These are phyloP conservation scores for Molossus alvarezi DNA, from an alignment of 2,797 vertebrate genomes.

Conservation along the genomic window DNA sequence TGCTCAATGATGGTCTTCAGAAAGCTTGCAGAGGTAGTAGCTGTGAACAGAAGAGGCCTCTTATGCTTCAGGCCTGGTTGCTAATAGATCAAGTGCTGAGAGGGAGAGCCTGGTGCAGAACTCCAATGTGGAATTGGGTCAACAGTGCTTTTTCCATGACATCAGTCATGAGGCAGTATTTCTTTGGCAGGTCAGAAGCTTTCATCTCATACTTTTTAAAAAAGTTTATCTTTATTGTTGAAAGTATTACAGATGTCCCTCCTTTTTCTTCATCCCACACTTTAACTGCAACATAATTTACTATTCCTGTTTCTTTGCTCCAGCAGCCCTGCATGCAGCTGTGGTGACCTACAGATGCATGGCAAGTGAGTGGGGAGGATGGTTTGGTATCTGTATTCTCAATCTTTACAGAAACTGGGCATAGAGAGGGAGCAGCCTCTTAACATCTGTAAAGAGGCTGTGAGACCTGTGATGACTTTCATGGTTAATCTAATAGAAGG, in stretches of 20 bases:
- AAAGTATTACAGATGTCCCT: too few relatives aligned
- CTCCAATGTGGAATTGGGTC: neutral
- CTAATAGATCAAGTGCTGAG: neutral
- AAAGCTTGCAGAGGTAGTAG: conserved; percentile 7
- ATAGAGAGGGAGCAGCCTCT: neutral
- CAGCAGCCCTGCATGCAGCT: conserved; percentile 5
- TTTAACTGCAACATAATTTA: conserved; percentile 7
- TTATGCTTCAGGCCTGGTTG: neutral
- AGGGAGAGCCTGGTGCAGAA: neutral
- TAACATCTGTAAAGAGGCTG: neutral
- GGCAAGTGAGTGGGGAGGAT: neutral
- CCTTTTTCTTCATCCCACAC: neutral
- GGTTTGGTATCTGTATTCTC: neutral
- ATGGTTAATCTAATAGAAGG: neutral
- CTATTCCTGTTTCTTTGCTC: neutral
- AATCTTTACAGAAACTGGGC: neutral
- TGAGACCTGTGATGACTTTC: neutral
- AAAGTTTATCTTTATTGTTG: too few relatives aligned
- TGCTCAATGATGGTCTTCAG: neutral
- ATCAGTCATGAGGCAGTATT: neutral
- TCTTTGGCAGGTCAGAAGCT: neutral
- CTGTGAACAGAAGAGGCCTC: neutral
- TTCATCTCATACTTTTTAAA: neutral
- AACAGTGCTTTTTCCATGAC: neutral
- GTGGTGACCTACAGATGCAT: neutral